Evolutionary conservation across 2,888 invertebrate species (phyloP), one percentile per base, ranked within the genome.

Genomic region (Melanostoma mellinum): DNA sequence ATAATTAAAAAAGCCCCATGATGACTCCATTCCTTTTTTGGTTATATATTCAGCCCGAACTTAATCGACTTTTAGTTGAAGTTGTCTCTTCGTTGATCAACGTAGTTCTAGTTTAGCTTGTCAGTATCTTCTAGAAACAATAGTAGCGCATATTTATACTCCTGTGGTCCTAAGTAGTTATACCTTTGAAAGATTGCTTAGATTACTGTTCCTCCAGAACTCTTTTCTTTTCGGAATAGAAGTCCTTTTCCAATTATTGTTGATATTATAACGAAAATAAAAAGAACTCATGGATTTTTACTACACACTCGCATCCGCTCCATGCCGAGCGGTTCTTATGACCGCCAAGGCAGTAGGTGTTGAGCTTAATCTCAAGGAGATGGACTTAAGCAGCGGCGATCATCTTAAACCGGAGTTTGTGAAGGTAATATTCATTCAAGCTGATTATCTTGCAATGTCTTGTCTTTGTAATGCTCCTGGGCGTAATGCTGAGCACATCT

Each of bases 371-470:
- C 90, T 93, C 75, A 95, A 94, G 89, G 56, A 90, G 3, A 88
- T 92, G 20, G 91, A 95, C 88, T 88, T 95, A 55, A 92, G 93
- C 92, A 91, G 91, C 61, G 94, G 94, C 0, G 95, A 95, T 87
- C 94, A 95, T 42, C 87, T 94, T 80, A 94, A 93, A 75, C 95
- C 95, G 0, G 95, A 95, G 87, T 96, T 92, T 88, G 0, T 95
- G 55, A 94, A 95, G 92, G 94, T 94, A 81, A 79, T 8, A 20
- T 9, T 44, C 56, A 20, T 44, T 48, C n/a, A 4, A 30, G 20
- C 20, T 20, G 20, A 20, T 20, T 20, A 20, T 20, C 20, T 20
- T 20, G 20, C 20, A 20, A 20, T 20, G 20, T 20, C 20, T 20
- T 20, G 20, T 20, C 20, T 20, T 20, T 20, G 20, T 20, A 20